Evolutionary conservation across 2,113 vertebrate genomes (phyloP).

Genomic region (Sarotherodon lohbergeri): DNA sequence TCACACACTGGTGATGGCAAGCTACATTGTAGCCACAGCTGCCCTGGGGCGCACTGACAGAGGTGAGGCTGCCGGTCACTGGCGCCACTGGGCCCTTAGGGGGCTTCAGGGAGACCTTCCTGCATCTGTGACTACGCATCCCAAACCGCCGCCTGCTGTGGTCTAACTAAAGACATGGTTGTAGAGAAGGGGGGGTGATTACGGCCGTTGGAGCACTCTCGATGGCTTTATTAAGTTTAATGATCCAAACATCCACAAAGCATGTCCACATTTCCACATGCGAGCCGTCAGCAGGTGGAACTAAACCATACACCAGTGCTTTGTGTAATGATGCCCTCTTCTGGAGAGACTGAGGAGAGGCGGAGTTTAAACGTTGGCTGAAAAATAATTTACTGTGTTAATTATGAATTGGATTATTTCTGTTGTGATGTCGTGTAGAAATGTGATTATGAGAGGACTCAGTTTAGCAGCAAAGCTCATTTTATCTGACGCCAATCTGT

Average conservation of each 20-base stretch:
- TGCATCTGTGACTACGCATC: not conserved
- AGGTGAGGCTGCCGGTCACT: no score
- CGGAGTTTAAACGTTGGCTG: not conserved
- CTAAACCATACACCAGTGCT: not conserved
- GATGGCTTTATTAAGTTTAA: not conserved
- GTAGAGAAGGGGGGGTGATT: not conserved
- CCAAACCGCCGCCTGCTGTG: not conserved
- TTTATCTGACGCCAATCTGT: not conserved
- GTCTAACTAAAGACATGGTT: not conserved
- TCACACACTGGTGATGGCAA: no score
- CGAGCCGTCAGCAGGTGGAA: not conserved
- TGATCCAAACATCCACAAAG: not conserved
- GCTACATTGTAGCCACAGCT: no score
- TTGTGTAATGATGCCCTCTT: not conserved
- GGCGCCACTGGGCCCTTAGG: no score
- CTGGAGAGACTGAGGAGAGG: not conserved
- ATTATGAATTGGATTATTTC: not conserved
- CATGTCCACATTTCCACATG: not conserved
- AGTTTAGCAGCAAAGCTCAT: not conserved
- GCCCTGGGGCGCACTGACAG: no score
- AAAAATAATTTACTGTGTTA: not conserved
- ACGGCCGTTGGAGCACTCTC: rapidly evolving
- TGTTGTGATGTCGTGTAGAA: not conserved
- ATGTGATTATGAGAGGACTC: not conserved
- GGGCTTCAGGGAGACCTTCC: not conserved